Evolutionary conservation across 2,797 vertebrate genomes (phyloP), one percentile per base, ranked within the genome.

Genomic region (Anguilla megastoma): DNA sequence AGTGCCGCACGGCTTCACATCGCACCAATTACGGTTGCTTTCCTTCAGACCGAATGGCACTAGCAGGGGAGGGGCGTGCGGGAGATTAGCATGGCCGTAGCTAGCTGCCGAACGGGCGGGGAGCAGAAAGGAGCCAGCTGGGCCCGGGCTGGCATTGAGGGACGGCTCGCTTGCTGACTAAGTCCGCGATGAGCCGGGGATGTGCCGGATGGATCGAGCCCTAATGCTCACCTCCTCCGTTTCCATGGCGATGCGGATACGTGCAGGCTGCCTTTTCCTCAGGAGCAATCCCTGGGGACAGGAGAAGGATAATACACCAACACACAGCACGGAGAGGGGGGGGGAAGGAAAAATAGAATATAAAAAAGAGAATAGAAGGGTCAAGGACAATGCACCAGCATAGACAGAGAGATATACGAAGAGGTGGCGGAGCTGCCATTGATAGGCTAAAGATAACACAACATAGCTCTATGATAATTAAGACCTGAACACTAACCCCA

Each of bases 221-320:
- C 79, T 45, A 45, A 88, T 69, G 24, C 82, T 84, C 50, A 2
- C 52, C 82, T 79, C 66, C 82, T 30, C 82, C 2, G 96, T 96
- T 95, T 87, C 95, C 93, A 95, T 96, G 87, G 95, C 90, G 95
- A 96, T 95, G 93, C 89, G 74, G 90, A 91, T 88, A 87, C 79
- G 88, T 9, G 30, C n/a, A 82, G 84, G 88, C 87, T 87, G 89
- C 92, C 88, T 89, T 85, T 91, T 60, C 88, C 24, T 14, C 94
- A 94, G 93, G 82, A 84, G 60, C 83, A 56, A 66, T 84, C 82
- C 30, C 56, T 89, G 91, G 92, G 92, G 93, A 86, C 90, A 85
- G 79, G 89, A 92, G 89, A 90, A 94, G 94, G 93, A 90, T 93
- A 93, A 94, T 86, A 90, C 89, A 89, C 89, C 33, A 5, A 88